Evolutionary conservation across 2,113 vertebrate genomes (phyloP), one percentile per base, ranked within the genome.

Genomic region (Callopanchax toddi): DNA sequence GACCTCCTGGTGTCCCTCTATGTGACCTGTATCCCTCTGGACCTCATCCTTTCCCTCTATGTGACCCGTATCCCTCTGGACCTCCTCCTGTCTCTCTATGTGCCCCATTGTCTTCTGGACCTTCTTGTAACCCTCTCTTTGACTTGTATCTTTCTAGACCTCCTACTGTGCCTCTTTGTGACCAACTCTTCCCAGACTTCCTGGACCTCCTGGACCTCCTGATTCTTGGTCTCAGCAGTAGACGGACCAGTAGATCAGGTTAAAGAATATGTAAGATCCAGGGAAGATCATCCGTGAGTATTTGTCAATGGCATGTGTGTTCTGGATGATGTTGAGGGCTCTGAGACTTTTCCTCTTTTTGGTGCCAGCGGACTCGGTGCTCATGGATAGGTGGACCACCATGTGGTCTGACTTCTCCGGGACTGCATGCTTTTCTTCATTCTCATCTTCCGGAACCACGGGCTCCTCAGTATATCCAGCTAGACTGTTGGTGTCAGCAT

Each of bases 231-330:
- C 32, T 92, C 94, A 98, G 91, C 95, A 96, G 89, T 98, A 98
- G 7, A 96, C 95, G 5, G 93, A 96, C 97, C 97, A 99, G 80
- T 99, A 99, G 89, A 98, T 94, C 62, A 99, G 91, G 85, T 99
- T 99, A 89, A 99, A 99, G 89, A 98, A 92, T 83, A 99, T 97
- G 78, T 95, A 99, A 0, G 94, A 94, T 32, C 94, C 96, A 17
- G 97, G 97, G 62, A 99, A 99, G 86, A 98, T 94, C 89, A 96
- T 74, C 72, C 96, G 93, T 29, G 96, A 99, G 85, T 97, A 98
- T 70, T 95, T 98, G 83, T 99, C 97, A 13, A 98, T 98, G 55
- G 94, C 89, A 0, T 99, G 97, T 3, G 94, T 97, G 83, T 98
- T 97, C 89, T 95, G 92, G 64, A 98, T 95, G 78, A 98, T 93